Base-by-base conservation (phyloP, 2,113 vertebrate species). In the Engystomops pustulosus region DNA sequence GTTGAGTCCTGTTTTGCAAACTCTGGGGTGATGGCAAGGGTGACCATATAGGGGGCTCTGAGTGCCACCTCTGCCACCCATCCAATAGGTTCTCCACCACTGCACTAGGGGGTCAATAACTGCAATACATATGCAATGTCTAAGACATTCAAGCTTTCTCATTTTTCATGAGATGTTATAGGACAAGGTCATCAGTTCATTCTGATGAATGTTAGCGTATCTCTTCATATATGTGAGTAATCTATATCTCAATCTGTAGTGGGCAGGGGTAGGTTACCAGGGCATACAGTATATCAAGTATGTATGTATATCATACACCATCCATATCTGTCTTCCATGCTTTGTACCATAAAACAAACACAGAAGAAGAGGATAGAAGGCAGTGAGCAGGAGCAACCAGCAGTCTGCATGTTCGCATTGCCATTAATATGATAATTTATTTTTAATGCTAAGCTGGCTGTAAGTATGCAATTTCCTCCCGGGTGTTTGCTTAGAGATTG, bases 401-500 rank as follows among this genome's bases (percentile, higher is more conserved):
- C 72, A 67, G 71, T 30, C 27, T 76, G 72, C n/a, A 38, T 76
- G 58, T 47, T 84, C 58, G 67, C 44, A 53, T 20, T 67, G 72
- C 81, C 72, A 77, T 84, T 55, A 78, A 0, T 88, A 89, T 92
- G 90, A 86, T 93, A 90, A 93, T 93, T 94, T 92, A 92, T 94
- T 93, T 94, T 93, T 93, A 93, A 92, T 93, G 90, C 89, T 87
- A 80, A 10, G 88, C 91, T 91, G 91, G 89, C 91, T 93, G 91
- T 93, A 92, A 92, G 90, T 85, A 90, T 91, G 91, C 90, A 88
- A 88, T 92, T 94, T 94, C 93, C 93, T 93, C 92, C 86, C 34
- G 93, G 92, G 93, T 93, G 91, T 94, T 94, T 95, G 92, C 93
- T 93, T 93, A 92, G 91, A 94, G 91, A 94, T 92, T 90, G 93